Evolutionary conservation across 2,888 invertebrate genomes (phyloP).

Genomic region (Thysanoteuthis rhombus): DNA sequence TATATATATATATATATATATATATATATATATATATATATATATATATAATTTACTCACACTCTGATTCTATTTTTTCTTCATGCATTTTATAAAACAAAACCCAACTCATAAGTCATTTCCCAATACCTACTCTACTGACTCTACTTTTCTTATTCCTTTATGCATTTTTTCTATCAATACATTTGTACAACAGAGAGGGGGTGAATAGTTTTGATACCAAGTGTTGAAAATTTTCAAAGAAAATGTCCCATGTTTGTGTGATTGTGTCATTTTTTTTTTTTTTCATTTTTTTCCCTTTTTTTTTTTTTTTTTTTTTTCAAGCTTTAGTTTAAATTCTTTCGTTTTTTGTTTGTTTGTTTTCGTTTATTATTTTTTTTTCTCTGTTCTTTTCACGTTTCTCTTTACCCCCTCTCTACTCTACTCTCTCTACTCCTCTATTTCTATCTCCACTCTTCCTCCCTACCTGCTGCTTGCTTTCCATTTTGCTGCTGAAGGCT

Average conservation of each 20-base stretch:
- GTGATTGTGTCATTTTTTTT: not conserved
- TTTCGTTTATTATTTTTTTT: not conserved
- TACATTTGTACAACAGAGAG: not conserved
- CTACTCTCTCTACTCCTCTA: not conserved
- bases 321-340: too few species aligned
- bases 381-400: not conserved
- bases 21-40: too few species aligned
- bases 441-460: not conserved
- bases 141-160: not conserved
- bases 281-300: not conserved
- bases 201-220: not conserved
- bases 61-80: too few species aligned
- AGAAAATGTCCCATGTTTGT: not conserved
- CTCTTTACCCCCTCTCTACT: not conserved
- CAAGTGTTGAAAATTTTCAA: not conserved
- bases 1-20: too few species aligned
- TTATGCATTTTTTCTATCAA: not conserved
- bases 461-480: conserved; percentile 22
- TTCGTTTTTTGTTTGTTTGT: not conserved
- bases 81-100: not conserved
- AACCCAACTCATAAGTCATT: not conserved
- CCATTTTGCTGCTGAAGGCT: conserved; percentile 27
- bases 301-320: not conserved
- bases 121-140: not conserved
- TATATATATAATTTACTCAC: too few species aligned